These are phyloP conservation scores for Drosophila paramelanica DNA, from an alignment of 2,888 invertebrate species.

Conservation along the genomic window DNA sequence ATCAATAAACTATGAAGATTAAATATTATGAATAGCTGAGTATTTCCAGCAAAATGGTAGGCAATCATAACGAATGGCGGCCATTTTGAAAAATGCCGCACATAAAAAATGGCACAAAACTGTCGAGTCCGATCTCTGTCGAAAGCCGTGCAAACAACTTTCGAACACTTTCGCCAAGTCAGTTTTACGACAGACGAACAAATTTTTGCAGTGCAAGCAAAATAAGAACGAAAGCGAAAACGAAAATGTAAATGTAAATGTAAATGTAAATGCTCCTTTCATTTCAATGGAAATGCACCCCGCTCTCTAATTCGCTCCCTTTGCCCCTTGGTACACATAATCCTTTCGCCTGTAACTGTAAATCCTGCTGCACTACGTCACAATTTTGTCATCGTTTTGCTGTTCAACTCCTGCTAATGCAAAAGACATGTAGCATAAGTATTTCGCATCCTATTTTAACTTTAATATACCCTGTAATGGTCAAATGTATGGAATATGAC, in stretches of 20 bases:
- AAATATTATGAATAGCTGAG: conserved; percentile 8
- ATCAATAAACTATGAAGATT: conserved; percentile 29
- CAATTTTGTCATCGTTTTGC: conserved; percentile 42
- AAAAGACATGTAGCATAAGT: conserved; percentile 48
- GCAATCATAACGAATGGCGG: conserved; percentile 22
- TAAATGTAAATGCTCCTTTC: conserved; percentile 15
- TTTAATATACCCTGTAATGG: conserved; percentile 24
- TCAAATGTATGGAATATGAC: too few relatives aligned
- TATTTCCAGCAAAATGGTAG: conserved; percentile 1
- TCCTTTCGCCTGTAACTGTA: conserved; percentile 25
- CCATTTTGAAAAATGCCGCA: conserved; percentile 29
- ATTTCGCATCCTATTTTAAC: conserved; percentile 17
- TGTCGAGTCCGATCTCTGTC: background rate
- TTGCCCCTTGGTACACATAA: background rate
- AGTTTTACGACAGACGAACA: conserved; percentile 50
- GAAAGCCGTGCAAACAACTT: conserved; percentile 21
- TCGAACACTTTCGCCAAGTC: conserved; percentile 40
- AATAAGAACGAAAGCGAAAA: conserved; percentile 33
- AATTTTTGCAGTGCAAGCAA: conserved; percentile 25
- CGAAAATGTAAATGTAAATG: conserved; percentile 5
- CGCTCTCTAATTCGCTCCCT: background rate
- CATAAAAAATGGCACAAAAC: conserved; percentile 9
- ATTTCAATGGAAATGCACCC: conserved; percentile 20
- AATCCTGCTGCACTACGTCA: conserved; percentile 33
- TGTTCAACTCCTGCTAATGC: conserved; percentile 41